Conservation (phyloP, 35 echinoderm and acorn worm species). For the Hemicentrotus pulcherrimus region DNA sequence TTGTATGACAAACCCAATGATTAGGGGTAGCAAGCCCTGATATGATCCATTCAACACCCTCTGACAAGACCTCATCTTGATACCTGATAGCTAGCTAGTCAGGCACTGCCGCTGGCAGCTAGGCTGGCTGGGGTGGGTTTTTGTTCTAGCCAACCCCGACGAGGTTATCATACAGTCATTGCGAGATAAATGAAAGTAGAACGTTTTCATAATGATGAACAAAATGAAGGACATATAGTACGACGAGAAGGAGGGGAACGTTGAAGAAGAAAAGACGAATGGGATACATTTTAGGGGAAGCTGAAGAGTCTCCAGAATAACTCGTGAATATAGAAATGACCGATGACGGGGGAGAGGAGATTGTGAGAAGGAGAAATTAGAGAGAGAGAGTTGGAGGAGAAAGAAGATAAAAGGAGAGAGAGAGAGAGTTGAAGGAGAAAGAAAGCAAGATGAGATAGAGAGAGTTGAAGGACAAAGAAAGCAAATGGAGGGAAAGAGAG, state of each 20-base stretch:
- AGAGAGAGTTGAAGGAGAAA: neutral
- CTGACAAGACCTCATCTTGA: neutral
- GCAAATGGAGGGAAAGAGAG: neutral
- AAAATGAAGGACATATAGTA: neutral
- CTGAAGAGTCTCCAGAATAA: too few relatives aligned
- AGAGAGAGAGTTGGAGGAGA: neutral
- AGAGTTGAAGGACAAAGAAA: too few relatives aligned
- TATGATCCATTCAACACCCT: neutral
- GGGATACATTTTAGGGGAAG: neutral
- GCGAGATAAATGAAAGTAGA: neutral
- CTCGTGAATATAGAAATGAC: too few relatives aligned
- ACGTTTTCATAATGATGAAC: neutral
- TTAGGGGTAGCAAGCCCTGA: neutral
- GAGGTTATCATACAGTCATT: neutral
- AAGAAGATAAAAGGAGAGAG: neutral
- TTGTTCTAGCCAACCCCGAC: neutral
- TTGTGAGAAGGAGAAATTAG: too few relatives aligned
- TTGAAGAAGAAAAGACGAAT: neutral
- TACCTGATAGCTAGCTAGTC: neutral
- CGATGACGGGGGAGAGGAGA: too few relatives aligned
- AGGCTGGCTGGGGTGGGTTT: neutral
- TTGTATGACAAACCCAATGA: conserved; percentile 29
- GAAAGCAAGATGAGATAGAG: neutral
- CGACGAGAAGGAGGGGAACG: neutral
- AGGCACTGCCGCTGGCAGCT: neutral